Base-by-base conservation (phyloP, 2,888 invertebrate species). In the Blastobasis lacticolella region DNA sequence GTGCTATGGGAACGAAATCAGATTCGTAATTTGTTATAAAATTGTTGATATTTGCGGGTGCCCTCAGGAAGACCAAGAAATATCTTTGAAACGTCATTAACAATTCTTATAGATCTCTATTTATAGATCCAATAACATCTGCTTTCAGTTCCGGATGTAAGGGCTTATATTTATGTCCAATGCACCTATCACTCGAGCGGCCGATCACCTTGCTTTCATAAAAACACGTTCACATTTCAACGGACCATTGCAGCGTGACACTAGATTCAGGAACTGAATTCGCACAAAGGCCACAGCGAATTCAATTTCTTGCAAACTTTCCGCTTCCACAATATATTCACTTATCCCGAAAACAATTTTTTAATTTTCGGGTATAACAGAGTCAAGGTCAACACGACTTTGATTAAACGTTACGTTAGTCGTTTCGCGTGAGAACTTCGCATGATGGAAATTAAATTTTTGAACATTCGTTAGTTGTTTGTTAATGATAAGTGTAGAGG, bases 1-100 rank as follows among this genome's bases (percentile, higher is more conserved):
- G 71, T 73, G 73, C 71, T 76, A 75, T 81, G 82, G 69, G 82
- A 83, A 81, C 77, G 71, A 69, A 82, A 84, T 85, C 78, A 73
- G 74, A 78, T 75, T 75, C 66, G 73, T 71, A 75, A 80, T 77
- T 80, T 76, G 70, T 75, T 71, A 71, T 74, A 69, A 72, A 74
- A 76, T 73, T 70, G 62, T 55, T 60, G 51, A 65, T 56, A 54
- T 55, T 49, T 54, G 9, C 43, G 41, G 46, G 48, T 47, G 50
- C 50, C 54, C 54, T 23, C 2, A 41, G 41, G 41, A 2, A 41
- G 41, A 41, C 7, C 41, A 41, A 41, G 9, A 8, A 9, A 41
- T 41, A 8, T 41, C 41, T 8, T 9, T 41, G 23, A 23, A 23
- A 23, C 23, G 23, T 23, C 23, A 23, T 23, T 23, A 23, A 23